Base-by-base conservation (phyloP, 2,888 invertebrate genomes). In the Leptura quadrifasciata region DNA sequence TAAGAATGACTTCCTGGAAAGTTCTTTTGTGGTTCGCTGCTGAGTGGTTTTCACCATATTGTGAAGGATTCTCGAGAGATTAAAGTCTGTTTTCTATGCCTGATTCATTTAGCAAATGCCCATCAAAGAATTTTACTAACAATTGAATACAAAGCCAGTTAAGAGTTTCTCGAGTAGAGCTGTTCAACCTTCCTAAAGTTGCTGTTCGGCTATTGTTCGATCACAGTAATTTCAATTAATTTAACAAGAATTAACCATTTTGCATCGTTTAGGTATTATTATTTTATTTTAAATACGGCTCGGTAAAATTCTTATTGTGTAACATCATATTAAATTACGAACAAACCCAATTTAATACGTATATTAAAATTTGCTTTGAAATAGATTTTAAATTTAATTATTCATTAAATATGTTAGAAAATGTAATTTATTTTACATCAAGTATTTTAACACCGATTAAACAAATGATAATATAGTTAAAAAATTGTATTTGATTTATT, bases 1-100 rank as follows among this genome's bases (percentile, higher is more conserved):
- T 85, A 85, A 85, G 85, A 85, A 84, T 83, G 82, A 80, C 83
- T 84, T 85, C 83, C 82, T 81, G 83, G 83, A 84, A 86, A 84
- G 81, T 83, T 84, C 85, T 83, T 64, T 86, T 84, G 85, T 85
- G 80, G 81, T 76, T 79, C 72, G 75, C 77, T 79, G 77, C 79
- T 75, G 82, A 84, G 85, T 80, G 84, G 82, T 84, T 84, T 85
- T 83, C 84, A 77, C 83, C 83, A 81, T 79, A 83, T 81, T 83
- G 82, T 84, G 81, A 82, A 85, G 84, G 80, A 83, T 83, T 77
- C 84, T 86, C 83, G 76, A 84, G 84, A 84, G 84, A 84, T 84
- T 84, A 83, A 78, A 79, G 80, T 80, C 72, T 76, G 79, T 75
- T 77, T 74, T 78, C 78, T 75, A 54, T 74, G 76, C 70, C 68